Conservation (phyloP, 2,113 vertebrate species). For the Muntiacus muntjak region DNA sequence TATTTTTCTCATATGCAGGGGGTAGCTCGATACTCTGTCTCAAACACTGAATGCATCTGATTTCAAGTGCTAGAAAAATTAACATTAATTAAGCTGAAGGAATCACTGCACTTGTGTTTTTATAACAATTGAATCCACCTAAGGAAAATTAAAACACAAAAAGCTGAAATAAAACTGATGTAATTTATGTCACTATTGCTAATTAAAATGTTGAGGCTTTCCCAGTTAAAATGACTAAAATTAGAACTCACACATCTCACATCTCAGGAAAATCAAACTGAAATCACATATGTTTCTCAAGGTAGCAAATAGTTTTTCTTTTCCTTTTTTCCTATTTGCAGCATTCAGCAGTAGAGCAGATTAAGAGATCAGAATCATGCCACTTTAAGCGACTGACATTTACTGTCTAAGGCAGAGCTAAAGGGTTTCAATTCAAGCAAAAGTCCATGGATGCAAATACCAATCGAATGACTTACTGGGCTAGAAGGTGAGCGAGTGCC, state of each 20-base stretch:
- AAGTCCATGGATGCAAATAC: not conserved
- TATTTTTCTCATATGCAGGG: not conserved
- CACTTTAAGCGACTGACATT: slow-evolving; percentile 26
- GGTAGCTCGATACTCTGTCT: not conserved
- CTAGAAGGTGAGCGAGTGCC: not conserved
- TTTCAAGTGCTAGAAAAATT: not conserved
- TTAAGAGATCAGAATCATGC: slow-evolving; percentile 23
- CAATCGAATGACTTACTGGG: not conserved
- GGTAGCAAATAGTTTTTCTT: not conserved
- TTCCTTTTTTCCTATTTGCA: not conserved
- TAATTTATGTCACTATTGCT: not conserved
- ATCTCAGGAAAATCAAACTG: not conserved
- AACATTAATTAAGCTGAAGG: not conserved
- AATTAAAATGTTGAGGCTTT: not conserved
- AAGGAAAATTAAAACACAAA: slow-evolving; percentile 15
- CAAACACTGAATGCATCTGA: not conserved
- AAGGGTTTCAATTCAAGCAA: slow-evolving; percentile 40
- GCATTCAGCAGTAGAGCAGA: not conserved
- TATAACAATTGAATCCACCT: not conserved
- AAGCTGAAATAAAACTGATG: not conserved
- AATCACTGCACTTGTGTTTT: not conserved
- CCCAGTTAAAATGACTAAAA: not conserved
- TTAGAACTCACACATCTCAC: not conserved
- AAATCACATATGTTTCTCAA: not conserved
- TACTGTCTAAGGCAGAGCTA: not conserved